A percentile compares a stretch with the other conserved stretches of the same genome.
Evolutionary conservation across 2,113 vertebrate genomes (phyloP).

Genomic region (Crotophaga sulcirostris): DNA sequence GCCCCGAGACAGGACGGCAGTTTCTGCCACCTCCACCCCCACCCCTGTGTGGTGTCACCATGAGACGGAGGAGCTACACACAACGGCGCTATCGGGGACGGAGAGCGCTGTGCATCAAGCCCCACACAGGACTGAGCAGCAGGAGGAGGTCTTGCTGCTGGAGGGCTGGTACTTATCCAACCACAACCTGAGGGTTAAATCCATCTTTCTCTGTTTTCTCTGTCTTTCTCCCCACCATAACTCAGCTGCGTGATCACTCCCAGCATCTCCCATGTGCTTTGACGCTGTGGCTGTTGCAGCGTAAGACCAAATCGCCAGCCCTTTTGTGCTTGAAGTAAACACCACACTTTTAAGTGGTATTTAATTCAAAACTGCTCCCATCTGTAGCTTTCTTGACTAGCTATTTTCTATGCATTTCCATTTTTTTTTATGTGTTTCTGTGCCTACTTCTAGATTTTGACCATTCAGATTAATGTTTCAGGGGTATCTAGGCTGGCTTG

Average conservation of each 20-base stretch:
- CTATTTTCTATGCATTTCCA: not conserved
- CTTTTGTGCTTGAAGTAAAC: not conserved
- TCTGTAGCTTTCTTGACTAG: not conserved
- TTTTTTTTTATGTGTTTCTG: not conserved
- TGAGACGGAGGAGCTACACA: not conserved
- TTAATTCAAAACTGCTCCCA: not conserved
- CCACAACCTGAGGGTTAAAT: not conserved
- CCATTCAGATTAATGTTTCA: not conserved
- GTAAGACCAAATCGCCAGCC: not conserved
- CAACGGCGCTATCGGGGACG: fast-evolving
- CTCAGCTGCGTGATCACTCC: not conserved
- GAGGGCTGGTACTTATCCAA: not conserved
- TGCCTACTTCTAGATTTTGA: not conserved
- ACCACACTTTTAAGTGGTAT: not conserved
- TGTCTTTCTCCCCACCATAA: not conserved
- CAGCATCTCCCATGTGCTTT: not conserved
- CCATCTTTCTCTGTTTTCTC: not conserved
- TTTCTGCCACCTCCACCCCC: not conserved
- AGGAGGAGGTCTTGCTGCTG: not conserved
- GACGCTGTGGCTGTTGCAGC: not conserved
- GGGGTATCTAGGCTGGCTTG: not conserved
- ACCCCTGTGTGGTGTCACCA: not conserved
- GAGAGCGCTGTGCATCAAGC: not conserved
- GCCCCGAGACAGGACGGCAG: not conserved
- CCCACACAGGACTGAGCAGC: not conserved